phyloP scores from a whole-genome alignment of 2,888 invertebrate genomes.

The Escarpia spicata region DNA sequence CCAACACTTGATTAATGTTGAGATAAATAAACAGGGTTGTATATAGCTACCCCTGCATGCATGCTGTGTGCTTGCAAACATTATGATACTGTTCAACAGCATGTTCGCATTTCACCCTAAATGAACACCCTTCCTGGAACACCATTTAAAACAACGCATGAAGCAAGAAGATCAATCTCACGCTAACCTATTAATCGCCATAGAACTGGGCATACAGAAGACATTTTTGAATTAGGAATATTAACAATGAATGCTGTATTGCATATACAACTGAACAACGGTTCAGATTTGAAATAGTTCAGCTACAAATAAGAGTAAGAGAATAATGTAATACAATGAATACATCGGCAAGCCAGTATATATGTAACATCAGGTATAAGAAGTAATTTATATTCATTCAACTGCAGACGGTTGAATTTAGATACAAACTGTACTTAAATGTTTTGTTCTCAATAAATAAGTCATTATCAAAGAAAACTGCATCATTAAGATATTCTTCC shows the following conservation, averaged over 20 bases:
- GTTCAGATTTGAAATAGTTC: not conserved
- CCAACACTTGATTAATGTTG: not conserved
- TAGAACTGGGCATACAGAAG: not conserved
- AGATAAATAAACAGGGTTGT: too few relatives aligned
- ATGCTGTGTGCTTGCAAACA: not conserved
- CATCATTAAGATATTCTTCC: too few relatives aligned
- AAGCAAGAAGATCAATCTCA: not conserved
- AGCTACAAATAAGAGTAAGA: not conserved
- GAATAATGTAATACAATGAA: not conserved
- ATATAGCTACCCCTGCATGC: not conserved
- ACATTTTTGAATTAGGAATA: not conserved
- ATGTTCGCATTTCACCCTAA: not conserved
- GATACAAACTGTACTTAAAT: too few relatives aligned
- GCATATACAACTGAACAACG: not conserved
- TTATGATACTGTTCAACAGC: not conserved
- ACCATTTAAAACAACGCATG: not conserved
- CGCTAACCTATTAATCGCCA: not conserved
- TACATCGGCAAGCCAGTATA: not conserved
- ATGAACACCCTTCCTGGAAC: not conserved
- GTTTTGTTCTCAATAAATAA: too few relatives aligned
- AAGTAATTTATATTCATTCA: too few relatives aligned
- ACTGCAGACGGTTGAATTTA: too few relatives aligned
- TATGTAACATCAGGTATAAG: too few relatives aligned
- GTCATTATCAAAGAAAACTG: too few relatives aligned
- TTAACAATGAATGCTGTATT: not conserved